Evolutionary conservation across 2,797 vertebrate genomes (phyloP).

Genomic region (Cuculus canorus): DNA sequence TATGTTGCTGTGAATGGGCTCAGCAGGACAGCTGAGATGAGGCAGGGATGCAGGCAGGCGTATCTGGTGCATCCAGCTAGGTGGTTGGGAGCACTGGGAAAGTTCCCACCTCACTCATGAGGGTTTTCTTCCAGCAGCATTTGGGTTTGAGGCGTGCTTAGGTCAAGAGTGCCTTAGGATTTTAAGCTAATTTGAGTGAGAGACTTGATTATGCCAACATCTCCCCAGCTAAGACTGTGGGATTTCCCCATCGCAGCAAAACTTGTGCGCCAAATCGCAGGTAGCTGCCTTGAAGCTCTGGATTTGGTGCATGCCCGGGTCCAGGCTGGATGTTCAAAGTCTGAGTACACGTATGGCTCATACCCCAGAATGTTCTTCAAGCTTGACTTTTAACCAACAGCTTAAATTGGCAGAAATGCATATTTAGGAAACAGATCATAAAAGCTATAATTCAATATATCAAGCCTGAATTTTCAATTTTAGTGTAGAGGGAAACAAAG

Average conservation of each 20-base stretch:
- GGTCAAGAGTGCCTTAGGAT: not conserved
- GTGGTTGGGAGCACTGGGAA: not conserved
- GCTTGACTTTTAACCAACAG: not conserved
- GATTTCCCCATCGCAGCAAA: not conserved
- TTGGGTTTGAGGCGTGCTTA: not conserved
- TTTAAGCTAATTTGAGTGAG: conserved; percentile 16
- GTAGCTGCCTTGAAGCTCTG: not conserved
- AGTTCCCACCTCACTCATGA: not conserved
- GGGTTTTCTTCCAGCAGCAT: not conserved
- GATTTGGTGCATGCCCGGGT: not conserved
- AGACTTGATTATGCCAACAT: not conserved
- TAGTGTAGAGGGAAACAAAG: not conserved
- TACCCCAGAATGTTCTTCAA: not conserved
- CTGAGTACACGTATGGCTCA: not conserved
- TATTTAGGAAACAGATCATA: not conserved
- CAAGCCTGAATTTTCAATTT: not conserved
- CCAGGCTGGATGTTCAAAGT: not conserved
- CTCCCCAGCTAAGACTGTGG: not conserved
- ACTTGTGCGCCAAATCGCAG: not conserved
- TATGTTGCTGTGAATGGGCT: not conserved
- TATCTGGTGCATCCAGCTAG: not conserved
- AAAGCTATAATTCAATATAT: not conserved
- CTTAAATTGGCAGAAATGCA: not conserved
- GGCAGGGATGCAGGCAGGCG: not conserved
- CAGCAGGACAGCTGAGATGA: not conserved